Conservation (phyloP, 2,113 vertebrate genomes). For the Poeciliopsis prolifica region DNA sequence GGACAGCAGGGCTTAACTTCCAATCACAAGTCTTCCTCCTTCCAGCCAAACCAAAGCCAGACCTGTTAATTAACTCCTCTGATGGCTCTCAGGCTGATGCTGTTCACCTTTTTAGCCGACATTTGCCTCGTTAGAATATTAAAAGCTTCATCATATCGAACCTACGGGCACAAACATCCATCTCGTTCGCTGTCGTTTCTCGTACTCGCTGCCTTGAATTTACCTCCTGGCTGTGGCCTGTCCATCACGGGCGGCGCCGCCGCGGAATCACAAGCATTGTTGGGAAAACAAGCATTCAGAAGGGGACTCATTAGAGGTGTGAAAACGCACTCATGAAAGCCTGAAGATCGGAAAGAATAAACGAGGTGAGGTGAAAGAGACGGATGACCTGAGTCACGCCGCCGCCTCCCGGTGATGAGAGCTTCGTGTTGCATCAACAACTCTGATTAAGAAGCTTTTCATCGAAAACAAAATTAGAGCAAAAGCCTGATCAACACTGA, state of each 20-base stretch:
- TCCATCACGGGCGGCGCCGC: slow-evolving; percentile 20
- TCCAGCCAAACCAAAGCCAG: slow-evolving; percentile 21
- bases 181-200: slow-evolving; percentile 4
- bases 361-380: slow-evolving; percentile 47
- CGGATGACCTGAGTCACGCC: slow-evolving; percentile 45
- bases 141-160: slow-evolving; percentile 49
- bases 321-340: slow-evolving; percentile 37
- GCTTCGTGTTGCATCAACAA: slow-evolving; percentile 13
- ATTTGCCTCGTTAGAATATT: slow-evolving; percentile 46
- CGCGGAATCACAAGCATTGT: slow-evolving; percentile 40
- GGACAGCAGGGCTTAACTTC: slow-evolving; percentile 11
- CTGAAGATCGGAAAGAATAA: slow-evolving; percentile 21
- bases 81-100: slow-evolving; percentile 44
- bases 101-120: slow-evolving; percentile 39
- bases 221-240: slow-evolving; percentile 38
- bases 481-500: not conserved
- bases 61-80: slow-evolving; percentile 60
- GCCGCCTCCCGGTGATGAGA: slow-evolving; percentile 10
- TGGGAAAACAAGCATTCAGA: slow-evolving; percentile 62
- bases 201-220: slow-evolving; percentile 19
- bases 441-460: slow-evolving; percentile 25
- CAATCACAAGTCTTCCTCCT: slow-evolving; percentile 12
- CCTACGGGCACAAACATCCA: slow-evolving; percentile 21
- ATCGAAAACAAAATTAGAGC: not conserved
- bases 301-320: slow-evolving; percentile 69